Conservation (phyloP, 2,888 invertebrate species). For the Eristalis tenax region DNA sequence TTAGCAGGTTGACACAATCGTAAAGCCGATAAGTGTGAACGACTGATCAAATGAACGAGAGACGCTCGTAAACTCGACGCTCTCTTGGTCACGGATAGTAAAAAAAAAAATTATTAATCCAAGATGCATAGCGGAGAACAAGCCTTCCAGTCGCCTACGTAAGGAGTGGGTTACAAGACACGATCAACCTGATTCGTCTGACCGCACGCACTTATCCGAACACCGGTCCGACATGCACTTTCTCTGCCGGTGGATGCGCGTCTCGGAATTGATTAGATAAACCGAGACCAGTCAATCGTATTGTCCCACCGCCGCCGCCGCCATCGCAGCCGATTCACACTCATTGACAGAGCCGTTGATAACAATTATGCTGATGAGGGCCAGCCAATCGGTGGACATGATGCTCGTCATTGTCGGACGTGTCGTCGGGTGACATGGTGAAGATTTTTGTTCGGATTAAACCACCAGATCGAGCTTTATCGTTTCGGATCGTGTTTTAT, state of each 20-base stretch:
- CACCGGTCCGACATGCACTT: conserved; percentile 48
- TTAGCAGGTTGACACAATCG: conserved; percentile 54
- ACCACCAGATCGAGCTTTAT: conserved; percentile 58
- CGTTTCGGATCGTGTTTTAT: conserved; percentile 48
- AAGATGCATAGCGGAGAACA: conserved; percentile 29
- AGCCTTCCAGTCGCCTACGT: conserved; percentile 56
- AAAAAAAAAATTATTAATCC: conserved; percentile 45
- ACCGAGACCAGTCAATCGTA: neutral
- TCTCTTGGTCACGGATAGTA: conserved; percentile 61
- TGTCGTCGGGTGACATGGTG: conserved; percentile 52
- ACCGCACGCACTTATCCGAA: conserved; percentile 32
- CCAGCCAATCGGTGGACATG: conserved; percentile 6
- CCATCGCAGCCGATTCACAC: conserved; percentile 16
- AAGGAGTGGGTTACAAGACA: conserved; percentile 47
- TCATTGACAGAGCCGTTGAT: conserved; percentile 56
- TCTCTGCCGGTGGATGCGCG: conserved; percentile 34
- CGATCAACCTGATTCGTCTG: conserved; percentile 40
- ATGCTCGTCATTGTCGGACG: conserved; percentile 27
- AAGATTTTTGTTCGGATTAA: conserved; percentile 66
- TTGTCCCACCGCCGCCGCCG: conserved; percentile 16
- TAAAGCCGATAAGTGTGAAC: conserved; percentile 66
- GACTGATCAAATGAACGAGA: conserved; percentile 25
- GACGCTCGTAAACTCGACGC: conserved; percentile 45
- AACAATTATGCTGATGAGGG: conserved; percentile 56
- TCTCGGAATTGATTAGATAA: conserved; percentile 59